These are phyloP conservation scores for Thalassophryne amazonica DNA, from an alignment of 2,797 vertebrate species.

Conservation along the genomic window DNA sequence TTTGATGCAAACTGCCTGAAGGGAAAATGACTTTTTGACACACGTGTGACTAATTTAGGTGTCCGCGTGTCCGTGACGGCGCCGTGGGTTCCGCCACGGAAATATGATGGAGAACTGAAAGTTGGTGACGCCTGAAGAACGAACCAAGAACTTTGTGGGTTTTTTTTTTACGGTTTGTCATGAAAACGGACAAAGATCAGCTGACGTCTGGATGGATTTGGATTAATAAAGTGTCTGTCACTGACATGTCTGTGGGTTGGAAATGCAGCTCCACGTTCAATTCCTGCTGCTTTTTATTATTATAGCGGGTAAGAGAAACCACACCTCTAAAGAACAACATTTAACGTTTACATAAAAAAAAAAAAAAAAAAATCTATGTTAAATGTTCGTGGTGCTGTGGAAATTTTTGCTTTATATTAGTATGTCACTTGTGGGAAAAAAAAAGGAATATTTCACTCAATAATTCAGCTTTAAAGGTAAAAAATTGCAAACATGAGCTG, in stretches of 20 bases:
- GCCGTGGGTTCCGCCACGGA: constrained; percentile 44
- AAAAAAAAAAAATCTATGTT: too few species aligned
- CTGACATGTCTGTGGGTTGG: constrained; percentile 75
- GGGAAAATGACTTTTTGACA: constrained; percentile 6
- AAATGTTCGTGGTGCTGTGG: too few species aligned
- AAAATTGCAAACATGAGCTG: too few species aligned
- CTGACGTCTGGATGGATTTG: constrained; percentile 51
- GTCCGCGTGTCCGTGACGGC: constrained; percentile 23
- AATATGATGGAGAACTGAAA: constrained; percentile 61
- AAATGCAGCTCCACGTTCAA: constrained; percentile 74
- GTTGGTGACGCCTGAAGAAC: constrained; percentile 54
- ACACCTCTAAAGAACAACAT: too few species aligned
- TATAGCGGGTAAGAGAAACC: constrained; percentile 66
- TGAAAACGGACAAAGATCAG: background rate
- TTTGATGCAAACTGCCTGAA: too few species aligned
- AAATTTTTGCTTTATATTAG: too few species aligned
- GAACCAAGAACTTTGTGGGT: too few species aligned
- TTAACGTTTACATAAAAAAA: too few species aligned
- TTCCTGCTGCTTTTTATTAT: constrained; percentile 64
- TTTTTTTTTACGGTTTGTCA: background rate
- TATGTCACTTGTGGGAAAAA: too few species aligned
- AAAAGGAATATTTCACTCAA: too few species aligned
- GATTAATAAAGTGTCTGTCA: constrained; percentile 20
- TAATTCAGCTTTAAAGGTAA: too few species aligned
- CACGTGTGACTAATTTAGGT: constrained; percentile 62